Evolutionary conservation across 2,888 invertebrate species (phyloP).

Genomic region (Cartodere bifasciata): DNA sequence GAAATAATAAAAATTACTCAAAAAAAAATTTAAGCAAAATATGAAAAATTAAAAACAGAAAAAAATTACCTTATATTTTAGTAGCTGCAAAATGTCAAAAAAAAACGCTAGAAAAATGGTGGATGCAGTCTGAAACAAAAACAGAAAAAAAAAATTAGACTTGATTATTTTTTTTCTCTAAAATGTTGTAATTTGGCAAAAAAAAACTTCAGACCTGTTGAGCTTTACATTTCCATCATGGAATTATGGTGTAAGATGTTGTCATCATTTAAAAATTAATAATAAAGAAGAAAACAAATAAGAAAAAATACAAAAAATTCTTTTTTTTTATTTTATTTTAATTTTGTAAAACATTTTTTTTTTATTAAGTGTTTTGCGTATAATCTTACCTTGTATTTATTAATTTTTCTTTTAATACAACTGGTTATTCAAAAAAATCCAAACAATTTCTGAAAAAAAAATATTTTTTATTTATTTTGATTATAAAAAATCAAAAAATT

Average conservation of each 20-base stretch:
- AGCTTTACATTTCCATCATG: slow-evolving; percentile 4
- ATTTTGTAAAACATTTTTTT: no score
- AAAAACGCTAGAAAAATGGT: background rate
- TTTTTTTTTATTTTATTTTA: no score
- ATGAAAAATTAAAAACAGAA: background rate
- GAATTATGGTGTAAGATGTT: slow-evolving; percentile 1
- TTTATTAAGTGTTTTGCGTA: no score
- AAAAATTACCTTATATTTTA: background rate
- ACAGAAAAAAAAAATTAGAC: slow-evolving; percentile 1
- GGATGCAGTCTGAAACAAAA: no score
- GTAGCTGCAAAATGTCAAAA: slow-evolving; percentile 1
- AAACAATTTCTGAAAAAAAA: no score
- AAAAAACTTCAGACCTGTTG: slow-evolving; percentile 10
- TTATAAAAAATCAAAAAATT: no score
- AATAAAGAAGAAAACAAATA: slow-evolving; percentile 3
- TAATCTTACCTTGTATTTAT: no score
- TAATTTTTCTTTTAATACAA: no score
- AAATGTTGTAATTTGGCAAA: no score
- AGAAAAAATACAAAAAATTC: slow-evolving; percentile 2
- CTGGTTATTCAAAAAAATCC: no score
- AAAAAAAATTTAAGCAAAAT: slow-evolving; percentile 1
- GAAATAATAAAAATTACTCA: slow-evolving; percentile 4
- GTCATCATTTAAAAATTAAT: slow-evolving; percentile 7
- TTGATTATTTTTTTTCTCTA: no score
- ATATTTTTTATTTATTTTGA: no score